Evolutionary conservation across 1,140 invertebrate species (phyloP), one percentile per base, ranked within the genome.

Genomic region (Drosophila chauvacae): DNA sequence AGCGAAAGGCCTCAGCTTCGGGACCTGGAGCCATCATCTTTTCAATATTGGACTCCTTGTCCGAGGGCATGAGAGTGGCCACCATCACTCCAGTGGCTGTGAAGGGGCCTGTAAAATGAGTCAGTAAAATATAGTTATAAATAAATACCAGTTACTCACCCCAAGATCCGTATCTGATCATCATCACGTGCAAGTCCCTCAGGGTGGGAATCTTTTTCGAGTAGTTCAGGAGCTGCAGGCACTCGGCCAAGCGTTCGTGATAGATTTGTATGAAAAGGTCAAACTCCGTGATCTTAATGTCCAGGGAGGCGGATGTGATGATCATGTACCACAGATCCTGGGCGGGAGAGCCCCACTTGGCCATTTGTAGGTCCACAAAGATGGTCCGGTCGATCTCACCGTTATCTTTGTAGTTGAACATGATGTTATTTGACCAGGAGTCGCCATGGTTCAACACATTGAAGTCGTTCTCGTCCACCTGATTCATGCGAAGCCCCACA

Each of bases 381-480:
- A 80, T 16, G 0, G 74, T 71, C 10, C 62, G 26, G 73, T 87
- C 77, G 0, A 87, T 81, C 76, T 94, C 93, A 0, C 90, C 92
- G 3, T 78, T 51, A 1, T 66, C 79, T 9, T 86, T 77, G 69
- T 93, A 91, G 28, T 79, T 83, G 47, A 93, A 93, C 71, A 94
- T 81, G 7, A 93, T 88, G 47, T 94, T 94, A 68, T 93, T 91
- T 16, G 66, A 57, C 91, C 91, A 92, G 11, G 93, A 92, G 83
- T 96, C 95, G 3, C 95, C 95, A 57, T 96, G 95, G 77, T 94
- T 95, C 9, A 96, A 84, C 4, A 95, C 94, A 71, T 94, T 93
- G 56, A 95, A 95, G 26, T 94, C 93, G 6, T 93, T 92, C 1
- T 92, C 77, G 13, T 94, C 70, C 10, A 79, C 72, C 4, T 50